Percentiles rank a stretch among this genome's conserved stretches.
phyloP scores from a whole-genome alignment of 2,888 invertebrate genomes.

The Flexamia atlantica region DNA sequence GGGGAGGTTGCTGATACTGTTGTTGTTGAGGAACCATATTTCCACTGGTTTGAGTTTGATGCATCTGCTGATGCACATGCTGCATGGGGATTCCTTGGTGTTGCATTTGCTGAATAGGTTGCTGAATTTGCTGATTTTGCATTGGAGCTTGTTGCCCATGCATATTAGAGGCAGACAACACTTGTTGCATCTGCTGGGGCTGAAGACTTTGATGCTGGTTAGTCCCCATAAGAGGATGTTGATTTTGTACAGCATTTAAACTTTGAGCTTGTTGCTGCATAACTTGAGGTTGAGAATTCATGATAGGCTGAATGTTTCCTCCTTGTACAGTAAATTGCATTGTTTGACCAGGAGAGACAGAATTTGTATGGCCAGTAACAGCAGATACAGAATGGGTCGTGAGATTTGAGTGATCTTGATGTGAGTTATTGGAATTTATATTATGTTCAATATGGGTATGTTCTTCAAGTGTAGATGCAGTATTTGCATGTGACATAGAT shows the following conservation, averaged over 20 bases:
- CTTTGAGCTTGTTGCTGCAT: constrained; percentile 70
- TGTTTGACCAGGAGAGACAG: constrained; percentile 72
- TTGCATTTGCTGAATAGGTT: constrained; percentile 77
- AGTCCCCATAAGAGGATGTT: constrained; percentile 69
- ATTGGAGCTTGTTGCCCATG: constrained; percentile 62
- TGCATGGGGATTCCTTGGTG: constrained; percentile 74
- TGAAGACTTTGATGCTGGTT: constrained; percentile 72
- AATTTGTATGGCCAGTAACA: constrained; percentile 67
- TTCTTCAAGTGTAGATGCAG: constrained; percentile 56
- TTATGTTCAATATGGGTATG: constrained; percentile 55
- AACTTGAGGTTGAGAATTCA: constrained; percentile 62
- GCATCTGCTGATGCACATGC: constrained; percentile 71
- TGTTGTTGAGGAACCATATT: constrained; percentile 71
- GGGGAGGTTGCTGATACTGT: constrained; percentile 75
- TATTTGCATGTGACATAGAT: constrained; percentile 59
- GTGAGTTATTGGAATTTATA: constrained; percentile 25
- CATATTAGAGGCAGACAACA: constrained; percentile 69
- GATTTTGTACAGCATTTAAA: constrained; percentile 69
- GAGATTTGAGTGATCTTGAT: constrained; percentile 48
- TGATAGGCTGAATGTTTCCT: constrained; percentile 66
- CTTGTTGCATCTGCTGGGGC: constrained; percentile 72
- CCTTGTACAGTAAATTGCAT: constrained; percentile 70
- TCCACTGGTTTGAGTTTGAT: constrained; percentile 69
- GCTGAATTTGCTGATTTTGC: constrained; percentile 68
- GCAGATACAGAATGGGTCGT: constrained; percentile 59